These are phyloP conservation scores for Rhea americana DNA, from an alignment of 2,113 vertebrate species.

Conservation along the genomic window DNA sequence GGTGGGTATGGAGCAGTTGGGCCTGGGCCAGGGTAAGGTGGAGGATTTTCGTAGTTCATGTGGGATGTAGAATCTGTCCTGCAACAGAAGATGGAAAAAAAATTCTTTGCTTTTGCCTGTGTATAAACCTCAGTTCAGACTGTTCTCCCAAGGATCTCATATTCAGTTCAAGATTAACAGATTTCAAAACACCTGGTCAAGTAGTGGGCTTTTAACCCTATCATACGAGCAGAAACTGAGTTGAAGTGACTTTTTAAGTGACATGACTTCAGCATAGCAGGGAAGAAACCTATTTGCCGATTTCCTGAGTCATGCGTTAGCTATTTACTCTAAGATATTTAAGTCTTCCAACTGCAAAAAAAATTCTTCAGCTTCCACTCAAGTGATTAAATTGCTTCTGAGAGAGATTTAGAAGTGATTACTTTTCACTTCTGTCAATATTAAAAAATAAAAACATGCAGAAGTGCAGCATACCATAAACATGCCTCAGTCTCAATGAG, in stretches of 20 bases:
- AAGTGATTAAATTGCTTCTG: not conserved
- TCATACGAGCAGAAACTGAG: not conserved
- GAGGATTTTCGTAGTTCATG: constrained; percentile 91
- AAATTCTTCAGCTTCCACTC: constrained; percentile 17
- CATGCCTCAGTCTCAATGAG: accelerated
- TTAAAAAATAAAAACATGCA: not conserved
- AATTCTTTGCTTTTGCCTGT: constrained; percentile 32
- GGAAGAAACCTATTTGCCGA: not conserved
- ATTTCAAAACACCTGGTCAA: not conserved
- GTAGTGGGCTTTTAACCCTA: not conserved
- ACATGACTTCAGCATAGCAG: not conserved
- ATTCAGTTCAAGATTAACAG: not conserved
- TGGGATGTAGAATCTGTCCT: constrained; percentile 62
- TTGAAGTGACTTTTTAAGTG: not conserved
- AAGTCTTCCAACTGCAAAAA: not conserved
- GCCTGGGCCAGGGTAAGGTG: constrained; percentile 86
- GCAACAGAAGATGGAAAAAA: constrained; percentile 28
- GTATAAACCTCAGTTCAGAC: accelerated
- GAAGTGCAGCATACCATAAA: not conserved
- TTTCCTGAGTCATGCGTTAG: not conserved
- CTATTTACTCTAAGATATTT: not conserved
- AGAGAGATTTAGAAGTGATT: not conserved
- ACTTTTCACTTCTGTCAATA: not conserved
- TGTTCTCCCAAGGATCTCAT: not conserved
- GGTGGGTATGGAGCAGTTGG: constrained; percentile 86